Base-by-base conservation (phyloP, 2,888 invertebrate species). In the Caenorhabditis uteleia region DNA sequence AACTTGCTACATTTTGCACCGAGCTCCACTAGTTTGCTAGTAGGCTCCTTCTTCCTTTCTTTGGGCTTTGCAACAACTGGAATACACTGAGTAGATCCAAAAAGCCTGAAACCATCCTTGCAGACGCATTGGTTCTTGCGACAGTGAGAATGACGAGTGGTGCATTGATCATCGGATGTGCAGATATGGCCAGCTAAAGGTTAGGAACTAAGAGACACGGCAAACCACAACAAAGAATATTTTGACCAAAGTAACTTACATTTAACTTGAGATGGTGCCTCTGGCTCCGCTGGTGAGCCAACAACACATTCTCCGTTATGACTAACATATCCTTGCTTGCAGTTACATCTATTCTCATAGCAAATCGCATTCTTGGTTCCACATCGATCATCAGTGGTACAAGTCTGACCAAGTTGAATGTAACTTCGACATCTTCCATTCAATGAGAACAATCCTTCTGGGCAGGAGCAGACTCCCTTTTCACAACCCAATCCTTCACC, bases 21-120 rank as follows among this genome's bases (percentile, higher is more conserved):
- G 3, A 68, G 62, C 16, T 68, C 49, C 5, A 66, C 66, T 18
- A 64, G 39, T 10, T 56, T 49, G 33, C 54, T 66, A 12, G 51
- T 34, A 10, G 39, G 10, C 14, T 12, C n/a, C 27, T 46, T 50
- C 10, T 50, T 46, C 21, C 29, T 50, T 20, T 54, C 50, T 33
- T 65, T 59, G 0, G 54, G 45, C 23, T 47, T 58, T 10, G 58
- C 47, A 36, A 55, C 55, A 51, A 51, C 36, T 31, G 55, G 66
- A 29, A 75, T 75, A 44, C 75, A 75, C 49, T 75, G 75, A 10
- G 74, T 75, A 1, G 68, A 67, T n/a, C 74, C 75, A 43, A 74
- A 75, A 23, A 74, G 66, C 29, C 74, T 26, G 56, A 60, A 74
- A 36, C 74, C 75, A 14, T 48, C 45, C 5, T 49, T 57, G 54